Conservation (phyloP, 2,797 vertebrate species). For the Leptatherina wallacei region DNA sequence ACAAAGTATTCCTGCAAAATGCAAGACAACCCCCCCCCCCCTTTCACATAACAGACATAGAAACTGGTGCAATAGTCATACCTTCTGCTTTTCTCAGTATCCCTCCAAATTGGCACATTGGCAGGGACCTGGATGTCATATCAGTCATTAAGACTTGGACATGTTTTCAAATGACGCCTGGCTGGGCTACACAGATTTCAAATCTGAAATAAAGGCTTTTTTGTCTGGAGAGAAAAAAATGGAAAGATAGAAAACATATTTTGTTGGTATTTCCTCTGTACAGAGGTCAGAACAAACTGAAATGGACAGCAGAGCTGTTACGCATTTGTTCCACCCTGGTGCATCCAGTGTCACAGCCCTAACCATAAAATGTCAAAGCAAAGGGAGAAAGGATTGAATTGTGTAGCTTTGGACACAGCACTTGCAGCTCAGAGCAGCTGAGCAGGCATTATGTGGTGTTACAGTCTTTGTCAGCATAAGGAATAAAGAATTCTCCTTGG, state of each 20-base stretch:
- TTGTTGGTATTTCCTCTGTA: not conserved
- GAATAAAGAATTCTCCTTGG: constrained; percentile 56
- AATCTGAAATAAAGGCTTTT: constrained; percentile 19
- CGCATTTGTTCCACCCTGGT: constrained; percentile 43
- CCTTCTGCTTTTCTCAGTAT: constrained; percentile 25
- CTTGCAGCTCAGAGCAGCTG: constrained; percentile 64
- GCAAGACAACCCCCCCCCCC: constrained; percentile 27
- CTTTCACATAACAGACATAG: constrained; percentile 19
- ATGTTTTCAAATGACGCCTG: constrained; percentile 31
- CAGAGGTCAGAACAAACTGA: not conserved
- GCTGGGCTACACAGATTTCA: constrained; percentile 16
- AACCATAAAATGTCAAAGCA: constrained; percentile 56
- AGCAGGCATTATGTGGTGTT: constrained; percentile 69
- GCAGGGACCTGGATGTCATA: constrained; percentile 29
- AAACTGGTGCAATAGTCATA: constrained; percentile 32
- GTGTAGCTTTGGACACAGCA: constrained; percentile 64
- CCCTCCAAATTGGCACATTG: constrained; percentile 45
- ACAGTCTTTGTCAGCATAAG: constrained; percentile 66
- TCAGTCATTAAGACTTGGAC: constrained; percentile 30
- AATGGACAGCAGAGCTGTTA: constrained; percentile 17
- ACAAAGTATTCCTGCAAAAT: constrained; percentile 38
- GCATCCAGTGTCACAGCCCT: constrained; percentile 37
- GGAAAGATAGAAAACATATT: constrained; percentile 5
- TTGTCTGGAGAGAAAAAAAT: constrained; percentile 1
- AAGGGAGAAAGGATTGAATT: constrained; percentile 55